Conservation (phyloP, 2,113 vertebrate genomes). For the Saimiri boliviensis region DNA sequence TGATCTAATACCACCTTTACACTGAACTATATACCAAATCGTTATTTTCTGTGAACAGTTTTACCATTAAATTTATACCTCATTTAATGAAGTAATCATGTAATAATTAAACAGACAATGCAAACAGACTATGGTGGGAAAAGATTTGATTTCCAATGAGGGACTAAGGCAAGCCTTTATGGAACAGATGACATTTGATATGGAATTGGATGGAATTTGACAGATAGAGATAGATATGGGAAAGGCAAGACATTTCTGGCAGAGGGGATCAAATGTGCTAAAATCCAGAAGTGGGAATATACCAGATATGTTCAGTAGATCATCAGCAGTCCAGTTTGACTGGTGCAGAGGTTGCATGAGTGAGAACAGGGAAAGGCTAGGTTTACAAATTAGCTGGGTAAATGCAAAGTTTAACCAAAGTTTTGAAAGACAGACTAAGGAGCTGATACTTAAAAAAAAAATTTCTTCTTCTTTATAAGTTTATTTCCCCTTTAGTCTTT, state of each 20-base stretch:
- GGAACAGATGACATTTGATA: conserved; percentile 22
- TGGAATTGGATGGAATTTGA: conserved; percentile 17
- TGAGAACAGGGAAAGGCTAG: neutral
- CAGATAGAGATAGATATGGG: neutral
- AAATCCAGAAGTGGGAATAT: neutral
- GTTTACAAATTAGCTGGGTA: conserved; percentile 52
- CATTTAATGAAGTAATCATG: conserved; percentile 35
- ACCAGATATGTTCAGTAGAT: neutral
- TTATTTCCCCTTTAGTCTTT: too few species aligned
- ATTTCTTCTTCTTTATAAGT: too few species aligned
- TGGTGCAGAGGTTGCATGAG: neutral
- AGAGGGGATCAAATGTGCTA: neutral
- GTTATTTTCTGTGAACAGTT: conserved; percentile 41
- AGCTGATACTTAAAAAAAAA: neutral
- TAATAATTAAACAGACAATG: conserved; percentile 1
- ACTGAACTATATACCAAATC: neutral
- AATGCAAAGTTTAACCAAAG: conserved; percentile 40
- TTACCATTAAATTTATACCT: neutral
- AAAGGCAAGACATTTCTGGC: conserved; percentile 28
- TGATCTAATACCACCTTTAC: conserved; percentile 13
- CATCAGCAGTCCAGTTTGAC: neutral
- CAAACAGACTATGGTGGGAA: neutral
- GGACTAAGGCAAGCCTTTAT: neutral
- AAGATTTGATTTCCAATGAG: conserved; percentile 35
- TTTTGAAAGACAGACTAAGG: conserved; percentile 1